Percentiles rank a stretch among this genome's conserved stretches.
Evolutionary conservation across 2,888 invertebrate species (phyloP).

Genomic region (Drosophila melanocephala): DNA sequence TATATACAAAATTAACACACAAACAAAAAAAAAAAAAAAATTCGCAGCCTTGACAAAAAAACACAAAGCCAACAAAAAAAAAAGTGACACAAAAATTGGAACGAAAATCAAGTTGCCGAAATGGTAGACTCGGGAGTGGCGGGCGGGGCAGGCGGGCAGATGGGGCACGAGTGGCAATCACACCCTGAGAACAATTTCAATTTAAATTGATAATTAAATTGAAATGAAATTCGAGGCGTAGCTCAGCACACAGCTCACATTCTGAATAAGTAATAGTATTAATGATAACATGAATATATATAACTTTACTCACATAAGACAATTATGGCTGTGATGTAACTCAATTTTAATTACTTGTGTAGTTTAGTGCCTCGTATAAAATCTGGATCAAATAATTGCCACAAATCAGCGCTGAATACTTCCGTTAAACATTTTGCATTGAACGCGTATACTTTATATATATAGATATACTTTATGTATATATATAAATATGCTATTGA

Average conservation of each 20-base stretch:
- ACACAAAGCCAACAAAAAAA: slow-evolving; percentile 24
- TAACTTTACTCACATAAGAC: not conserved
- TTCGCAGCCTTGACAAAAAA: slow-evolving; percentile 63
- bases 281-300: slow-evolving; percentile 15
- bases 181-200: slow-evolving; percentile 51
- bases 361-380: not conserved
- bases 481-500: not conserved
- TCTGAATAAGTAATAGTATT: slow-evolving; percentile 1
- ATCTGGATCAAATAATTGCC: not conserved
- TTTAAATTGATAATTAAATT: slow-evolving; percentile 69
- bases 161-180: slow-evolving; percentile 7
- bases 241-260: slow-evolving; percentile 20
- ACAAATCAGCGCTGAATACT: slow-evolving; percentile 10
- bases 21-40: slow-evolving; percentile 38
- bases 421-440: slow-evolving; percentile 18
- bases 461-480: not conserved
- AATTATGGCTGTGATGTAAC: slow-evolving; percentile 19
- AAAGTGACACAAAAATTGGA: slow-evolving; percentile 32
- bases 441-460: not conserved
- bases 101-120: slow-evolving; percentile 24
- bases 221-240: slow-evolving; percentile 58
- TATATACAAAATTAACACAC: slow-evolving; percentile 67
- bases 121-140: not conserved
- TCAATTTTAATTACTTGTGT: not conserved
- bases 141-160: not conserved